Evolutionary conservation across 2,797 vertebrate genomes (phyloP).

Genomic region (Bovichtus variegatus): DNA sequence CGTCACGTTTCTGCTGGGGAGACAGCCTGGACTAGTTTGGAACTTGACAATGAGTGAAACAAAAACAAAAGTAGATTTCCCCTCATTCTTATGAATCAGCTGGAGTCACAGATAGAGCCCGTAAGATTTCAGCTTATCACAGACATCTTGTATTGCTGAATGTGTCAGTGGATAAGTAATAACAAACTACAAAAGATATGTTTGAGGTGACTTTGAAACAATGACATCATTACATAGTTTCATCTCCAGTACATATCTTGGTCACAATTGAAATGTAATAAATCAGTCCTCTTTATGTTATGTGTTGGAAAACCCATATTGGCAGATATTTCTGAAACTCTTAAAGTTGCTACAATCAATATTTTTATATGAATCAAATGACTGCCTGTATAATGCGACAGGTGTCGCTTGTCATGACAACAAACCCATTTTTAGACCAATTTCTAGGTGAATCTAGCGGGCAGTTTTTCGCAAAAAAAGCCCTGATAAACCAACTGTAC

Average conservation of each 20-base stretch:
- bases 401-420: not conserved
- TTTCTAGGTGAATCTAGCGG: not conserved
- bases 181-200: not conserved
- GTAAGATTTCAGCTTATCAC: not conserved
- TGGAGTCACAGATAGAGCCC: not conserved
- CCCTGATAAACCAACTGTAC: not conserved
- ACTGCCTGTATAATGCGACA: not conserved
- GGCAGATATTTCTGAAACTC: not conserved
- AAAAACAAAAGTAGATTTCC: constrained; percentile 23
- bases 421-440: not conserved
- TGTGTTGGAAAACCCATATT: not conserved
- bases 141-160: not conserved
- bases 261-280: not conserved
- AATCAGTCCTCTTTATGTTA: not conserved
- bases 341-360: not conserved
- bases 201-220: not conserved
- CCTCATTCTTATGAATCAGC: constrained; percentile 21
- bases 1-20: constrained; percentile 41
- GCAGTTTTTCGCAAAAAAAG: not conserved
- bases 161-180: not conserved
- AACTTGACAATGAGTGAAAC: constrained; percentile 40
- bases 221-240: not conserved
- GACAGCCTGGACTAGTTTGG: constrained; percentile 23
- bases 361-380: not conserved
- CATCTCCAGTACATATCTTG: not conserved